These are phyloP conservation scores for Calonectris borealis DNA, from an alignment of 2,113 vertebrate species.

Conservation along the genomic window DNA sequence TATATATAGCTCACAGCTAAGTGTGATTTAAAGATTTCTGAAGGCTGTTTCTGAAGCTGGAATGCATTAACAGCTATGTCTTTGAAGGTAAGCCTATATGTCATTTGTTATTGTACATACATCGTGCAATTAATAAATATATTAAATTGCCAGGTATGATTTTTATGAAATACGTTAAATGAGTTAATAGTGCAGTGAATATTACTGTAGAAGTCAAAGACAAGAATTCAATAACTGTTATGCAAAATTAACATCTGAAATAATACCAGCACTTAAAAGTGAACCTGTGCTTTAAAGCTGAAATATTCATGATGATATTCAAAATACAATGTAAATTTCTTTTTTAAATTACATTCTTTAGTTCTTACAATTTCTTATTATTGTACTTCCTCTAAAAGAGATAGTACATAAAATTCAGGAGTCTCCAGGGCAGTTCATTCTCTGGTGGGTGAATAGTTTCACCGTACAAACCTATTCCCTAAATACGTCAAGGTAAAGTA, in stretches of 20 bases:
- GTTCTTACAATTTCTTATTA: background rate
- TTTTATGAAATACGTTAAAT: background rate
- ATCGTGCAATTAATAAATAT: background rate
- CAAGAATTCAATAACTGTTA: background rate
- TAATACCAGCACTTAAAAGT: background rate
- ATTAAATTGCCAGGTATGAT: background rate
- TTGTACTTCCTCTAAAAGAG: background rate
- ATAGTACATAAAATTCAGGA: background rate
- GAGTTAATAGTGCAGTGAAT: background rate
- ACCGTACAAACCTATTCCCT: background rate
- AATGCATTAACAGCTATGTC: background rate
- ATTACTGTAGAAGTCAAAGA: background rate
- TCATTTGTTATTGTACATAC: background rate
- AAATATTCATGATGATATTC: background rate
- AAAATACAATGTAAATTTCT: background rate
- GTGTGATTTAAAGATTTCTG: slow-evolving; percentile 3
- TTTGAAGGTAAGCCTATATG: background rate
- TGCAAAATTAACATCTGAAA: background rate
- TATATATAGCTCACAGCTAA: background rate
- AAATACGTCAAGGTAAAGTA: background rate
- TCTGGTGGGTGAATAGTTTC: background rate
- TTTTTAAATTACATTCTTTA: background rate
- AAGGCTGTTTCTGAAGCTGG: background rate
- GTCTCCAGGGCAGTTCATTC: background rate
- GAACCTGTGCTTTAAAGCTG: background rate